These are phyloP conservation scores for Babyrousa celebensis DNA, from an alignment of 2,797 vertebrate species.

Conservation along the genomic window DNA sequence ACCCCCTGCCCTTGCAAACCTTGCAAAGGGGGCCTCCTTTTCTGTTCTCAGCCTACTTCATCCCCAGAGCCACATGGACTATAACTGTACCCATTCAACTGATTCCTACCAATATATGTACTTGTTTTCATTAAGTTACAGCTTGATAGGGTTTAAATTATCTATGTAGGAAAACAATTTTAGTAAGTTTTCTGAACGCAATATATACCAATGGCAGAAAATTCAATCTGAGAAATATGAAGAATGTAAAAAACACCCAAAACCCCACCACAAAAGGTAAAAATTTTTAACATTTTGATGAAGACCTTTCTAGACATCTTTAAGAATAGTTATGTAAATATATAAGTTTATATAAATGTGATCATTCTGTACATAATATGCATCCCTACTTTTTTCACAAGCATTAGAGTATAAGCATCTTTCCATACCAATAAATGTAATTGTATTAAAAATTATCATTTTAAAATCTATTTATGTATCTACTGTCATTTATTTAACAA, in stretches of 20 bases:
- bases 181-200: conserved; percentile 49
- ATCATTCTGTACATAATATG: not conserved
- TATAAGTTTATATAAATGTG: not conserved
- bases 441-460: not conserved
- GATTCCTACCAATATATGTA: not conserved
- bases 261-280: not conserved
- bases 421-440: not conserved
- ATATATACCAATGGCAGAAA: not conserved
- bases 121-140: not conserved
- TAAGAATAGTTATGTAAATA: conserved; percentile 22
- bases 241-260: not conserved
- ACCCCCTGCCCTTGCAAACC: no score
- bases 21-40: not conserved
- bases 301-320: not conserved
- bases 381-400: not conserved
- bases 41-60: not conserved
- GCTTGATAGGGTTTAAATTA: not conserved
- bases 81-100: not conserved
- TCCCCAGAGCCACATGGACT: no score
- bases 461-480: conserved; percentile 27
- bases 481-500: conserved; percentile 23
- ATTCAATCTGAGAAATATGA: conserved; percentile 2
- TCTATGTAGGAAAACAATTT: not conserved
- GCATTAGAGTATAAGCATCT: not conserved
- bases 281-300: not conserved